Conservation (phyloP, 2,888 invertebrate species). For the Ophioninae sp. region DNA sequence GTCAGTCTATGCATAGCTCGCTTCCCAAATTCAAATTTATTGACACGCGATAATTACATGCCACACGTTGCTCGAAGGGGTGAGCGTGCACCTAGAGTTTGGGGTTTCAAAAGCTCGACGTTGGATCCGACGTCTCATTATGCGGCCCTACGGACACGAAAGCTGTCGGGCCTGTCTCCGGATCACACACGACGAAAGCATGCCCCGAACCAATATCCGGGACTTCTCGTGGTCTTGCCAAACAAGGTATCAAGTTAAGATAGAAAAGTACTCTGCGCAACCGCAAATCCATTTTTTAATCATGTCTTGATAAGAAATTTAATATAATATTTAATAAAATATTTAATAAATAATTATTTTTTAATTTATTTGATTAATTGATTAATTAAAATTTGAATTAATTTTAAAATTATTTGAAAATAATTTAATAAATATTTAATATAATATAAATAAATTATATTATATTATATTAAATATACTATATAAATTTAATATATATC, state of each 20-base stretch:
- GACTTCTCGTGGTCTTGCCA: slow-evolving; percentile 16
- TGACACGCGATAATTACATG: slow-evolving; percentile 77
- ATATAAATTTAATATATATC: too few species aligned
- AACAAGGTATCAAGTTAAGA: slow-evolving; percentile 2
- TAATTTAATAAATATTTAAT: too few species aligned
- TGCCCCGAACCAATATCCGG: slow-evolving; percentile 28
- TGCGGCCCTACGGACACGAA: slow-evolving; percentile 58
- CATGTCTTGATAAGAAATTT: too few species aligned
- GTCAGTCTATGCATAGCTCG: slow-evolving; percentile 38
- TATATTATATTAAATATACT: too few species aligned
- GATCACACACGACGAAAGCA: slow-evolving; percentile 52
- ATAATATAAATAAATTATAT: too few species aligned
- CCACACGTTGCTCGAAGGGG: slow-evolving; percentile 69
- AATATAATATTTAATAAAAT: too few species aligned
- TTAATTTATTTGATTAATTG: too few species aligned
- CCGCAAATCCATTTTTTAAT: neutral
- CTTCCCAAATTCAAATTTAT: slow-evolving; percentile 75
- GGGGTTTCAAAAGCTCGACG: slow-evolving; percentile 47
- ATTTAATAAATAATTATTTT: too few species aligned
- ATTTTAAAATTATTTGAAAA: too few species aligned
- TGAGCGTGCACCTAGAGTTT: slow-evolving; percentile 40
- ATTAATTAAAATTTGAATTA: too few species aligned
- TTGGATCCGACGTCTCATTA: slow-evolving; percentile 59
- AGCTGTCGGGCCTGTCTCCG: slow-evolving; percentile 58
- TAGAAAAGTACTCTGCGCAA: neutral